A percentile compares a stretch with the other conserved stretches of the same genome.
Conservation (phyloP, 2,113 vertebrate species). For the Chionomys nivalis region DNA sequence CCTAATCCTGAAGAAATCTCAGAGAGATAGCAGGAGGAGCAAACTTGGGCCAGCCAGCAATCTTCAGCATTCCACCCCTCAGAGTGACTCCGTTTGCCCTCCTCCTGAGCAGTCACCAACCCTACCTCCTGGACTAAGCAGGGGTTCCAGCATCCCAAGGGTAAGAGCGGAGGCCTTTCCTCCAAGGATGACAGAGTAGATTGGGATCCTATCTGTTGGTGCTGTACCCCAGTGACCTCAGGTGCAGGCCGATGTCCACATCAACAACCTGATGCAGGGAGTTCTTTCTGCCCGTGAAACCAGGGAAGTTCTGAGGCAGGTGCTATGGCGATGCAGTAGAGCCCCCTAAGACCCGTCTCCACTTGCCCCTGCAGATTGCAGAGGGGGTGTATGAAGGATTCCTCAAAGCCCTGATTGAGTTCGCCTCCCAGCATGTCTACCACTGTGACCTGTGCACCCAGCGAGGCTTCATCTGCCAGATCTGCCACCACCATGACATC, state of each 20-base stretch:
- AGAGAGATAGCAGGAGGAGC: not conserved
- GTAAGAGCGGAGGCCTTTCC: not conserved
- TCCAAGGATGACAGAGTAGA: not conserved
- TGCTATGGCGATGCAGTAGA: rapidly evolving
- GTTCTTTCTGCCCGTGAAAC: not conserved
- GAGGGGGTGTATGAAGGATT: conserved; percentile 88
- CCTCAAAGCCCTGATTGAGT: conserved; percentile 88
- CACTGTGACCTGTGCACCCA: conserved; percentile 96
- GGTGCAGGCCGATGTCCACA: rapidly evolving
- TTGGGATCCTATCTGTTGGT: not conserved
- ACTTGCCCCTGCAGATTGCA: conserved; percentile 86
- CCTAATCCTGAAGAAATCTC: not conserved
- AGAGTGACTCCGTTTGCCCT: rapidly evolving
- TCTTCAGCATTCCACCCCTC: not conserved
- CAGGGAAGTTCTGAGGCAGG: not conserved
- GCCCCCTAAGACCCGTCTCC: not conserved
- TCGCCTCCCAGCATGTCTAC: conserved; percentile 92
- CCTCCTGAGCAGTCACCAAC: not conserved
- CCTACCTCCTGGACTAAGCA: not conserved
- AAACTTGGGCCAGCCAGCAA: not conserved
- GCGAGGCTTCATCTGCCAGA: conserved; percentile 96
- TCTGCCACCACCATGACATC: conserved; percentile 91
- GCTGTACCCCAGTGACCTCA: not conserved
- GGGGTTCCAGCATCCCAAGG: not conserved
- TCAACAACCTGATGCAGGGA: not conserved